These are phyloP conservation scores for Colius striatus DNA, from an alignment of 2,113 vertebrate genomes.

Conservation along the genomic window DNA sequence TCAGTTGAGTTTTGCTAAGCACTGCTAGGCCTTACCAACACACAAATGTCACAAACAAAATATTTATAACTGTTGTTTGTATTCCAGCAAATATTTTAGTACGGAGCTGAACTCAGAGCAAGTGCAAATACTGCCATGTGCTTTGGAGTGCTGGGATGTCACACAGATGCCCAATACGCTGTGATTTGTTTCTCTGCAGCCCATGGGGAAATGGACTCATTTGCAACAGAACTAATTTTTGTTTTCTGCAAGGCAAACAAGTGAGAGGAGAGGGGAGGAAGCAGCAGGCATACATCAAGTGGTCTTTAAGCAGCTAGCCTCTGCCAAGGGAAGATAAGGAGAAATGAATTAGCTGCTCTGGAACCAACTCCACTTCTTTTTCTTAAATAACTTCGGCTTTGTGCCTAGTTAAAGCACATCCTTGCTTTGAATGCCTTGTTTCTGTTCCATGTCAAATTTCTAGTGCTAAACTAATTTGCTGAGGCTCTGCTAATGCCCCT, in stretches of 20 bases:
- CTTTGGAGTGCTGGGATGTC: not conserved
- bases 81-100: not conserved
- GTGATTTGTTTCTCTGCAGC: not conserved
- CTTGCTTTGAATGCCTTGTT: constrained; percentile 41
- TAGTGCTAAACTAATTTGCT: constrained; percentile 44
- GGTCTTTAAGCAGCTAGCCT: constrained; percentile 7
- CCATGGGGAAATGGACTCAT: not conserved
- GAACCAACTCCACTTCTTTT: constrained; percentile 31
- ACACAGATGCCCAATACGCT: not conserved
- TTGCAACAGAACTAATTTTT: not conserved
- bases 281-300: constrained; percentile 44
- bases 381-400: constrained; percentile 27
- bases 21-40: not conserved
- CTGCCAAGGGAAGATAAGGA: constrained; percentile 69
- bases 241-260: not conserved
- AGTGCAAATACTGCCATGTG: not conserved
- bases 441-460: constrained; percentile 43
- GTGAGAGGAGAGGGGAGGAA: not conserved
- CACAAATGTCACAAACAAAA: not conserved
- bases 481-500: constrained; percentile 2
- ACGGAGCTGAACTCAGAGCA: not conserved
- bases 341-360: constrained; percentile 60
- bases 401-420: constrained; percentile 35
- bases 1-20: not conserved
- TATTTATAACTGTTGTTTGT: not conserved